Evolutionary conservation across 2,888 invertebrate genomes (phyloP).

Genomic region (Bombylius major): DNA sequence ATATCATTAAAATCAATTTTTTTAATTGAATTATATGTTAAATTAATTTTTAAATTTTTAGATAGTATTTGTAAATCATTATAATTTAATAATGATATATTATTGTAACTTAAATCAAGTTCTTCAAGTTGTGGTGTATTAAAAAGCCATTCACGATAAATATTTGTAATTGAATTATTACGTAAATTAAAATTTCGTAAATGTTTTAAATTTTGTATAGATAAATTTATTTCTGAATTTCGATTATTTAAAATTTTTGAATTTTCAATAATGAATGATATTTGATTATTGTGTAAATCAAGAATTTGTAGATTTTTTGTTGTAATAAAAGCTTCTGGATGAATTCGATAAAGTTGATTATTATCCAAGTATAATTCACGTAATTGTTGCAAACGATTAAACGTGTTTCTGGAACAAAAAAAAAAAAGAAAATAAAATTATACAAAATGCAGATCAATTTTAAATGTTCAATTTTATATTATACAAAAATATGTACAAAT

Average conservation of each 20-base stretch:
- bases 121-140: conserved; percentile 42
- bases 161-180: conserved; percentile 47
- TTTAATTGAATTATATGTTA: conserved; percentile 44
- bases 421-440: too few relatives aligned
- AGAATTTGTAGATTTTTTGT: conserved; percentile 40
- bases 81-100: conserved; percentile 39
- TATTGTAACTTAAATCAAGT: conserved; percentile 54
- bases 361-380: conserved; percentile 39
- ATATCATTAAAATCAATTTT: conserved; percentile 32
- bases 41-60: conserved; percentile 35
- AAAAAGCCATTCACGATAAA: conserved; percentile 53
- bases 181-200: conserved; percentile 47
- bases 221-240: conserved; percentile 35
- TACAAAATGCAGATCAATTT: too few relatives aligned
- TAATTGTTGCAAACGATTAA: conserved; percentile 32
- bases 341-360: conserved; percentile 37
- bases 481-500: too few relatives aligned
- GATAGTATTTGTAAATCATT: conserved; percentile 34
- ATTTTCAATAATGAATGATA: conserved; percentile 34
- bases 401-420: too few relatives aligned
- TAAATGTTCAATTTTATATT: too few relatives aligned
- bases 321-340: conserved; percentile 39
- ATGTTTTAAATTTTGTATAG: conserved; percentile 43
- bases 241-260: conserved; percentile 14
- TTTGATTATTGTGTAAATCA: conserved; percentile 41